These are phyloP conservation scores for Rhingia campestris DNA, from an alignment of 2,888 invertebrate genomes.

Conservation along the genomic window DNA sequence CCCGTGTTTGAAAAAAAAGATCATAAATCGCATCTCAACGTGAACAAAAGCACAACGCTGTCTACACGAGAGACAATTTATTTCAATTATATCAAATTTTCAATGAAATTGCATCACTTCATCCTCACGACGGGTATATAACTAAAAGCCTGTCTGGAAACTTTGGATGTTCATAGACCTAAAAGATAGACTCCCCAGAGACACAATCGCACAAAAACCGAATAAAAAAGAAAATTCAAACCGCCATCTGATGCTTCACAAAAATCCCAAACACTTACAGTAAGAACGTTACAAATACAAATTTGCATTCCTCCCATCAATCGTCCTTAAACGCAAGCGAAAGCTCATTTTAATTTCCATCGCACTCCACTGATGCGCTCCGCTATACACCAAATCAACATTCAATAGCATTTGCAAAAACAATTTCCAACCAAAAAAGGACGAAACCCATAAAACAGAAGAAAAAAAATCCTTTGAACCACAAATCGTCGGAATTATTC, in stretches of 20 bases:
- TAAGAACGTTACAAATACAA: slow-evolving; percentile 39
- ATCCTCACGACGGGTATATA: slow-evolving; percentile 31
- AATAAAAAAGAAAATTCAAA: not conserved
- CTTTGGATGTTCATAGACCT: slow-evolving; percentile 52
- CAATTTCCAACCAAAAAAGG: slow-evolving; percentile 48
- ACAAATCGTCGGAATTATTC: slow-evolving; percentile 70
- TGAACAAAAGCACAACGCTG: not conserved
- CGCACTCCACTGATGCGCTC: slow-evolving; percentile 1
- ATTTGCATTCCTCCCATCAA: slow-evolving; percentile 37
- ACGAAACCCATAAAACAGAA: slow-evolving; percentile 21
- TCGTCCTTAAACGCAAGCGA: slow-evolving; percentile 32
- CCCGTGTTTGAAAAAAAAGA: too few relatives aligned
- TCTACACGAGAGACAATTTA: slow-evolving; percentile 5
- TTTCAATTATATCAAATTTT: slow-evolving; percentile 7
- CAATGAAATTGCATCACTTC: slow-evolving; percentile 13
- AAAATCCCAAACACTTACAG: slow-evolving; percentile 29
- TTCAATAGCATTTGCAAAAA: slow-evolving; percentile 65
- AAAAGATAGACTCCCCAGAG: slow-evolving; percentile 37
- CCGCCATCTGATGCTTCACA: slow-evolving; percentile 19
- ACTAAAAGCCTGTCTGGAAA: slow-evolving; percentile 70
- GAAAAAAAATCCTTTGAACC: slow-evolving; percentile 64
- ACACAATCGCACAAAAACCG: slow-evolving; percentile 9
- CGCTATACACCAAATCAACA: slow-evolving; percentile 49
- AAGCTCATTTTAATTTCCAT: slow-evolving; percentile 51
- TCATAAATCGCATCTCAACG: not conserved